Conservation (phyloP, 2,888 invertebrate species). For the Creontiades dilutus region DNA sequence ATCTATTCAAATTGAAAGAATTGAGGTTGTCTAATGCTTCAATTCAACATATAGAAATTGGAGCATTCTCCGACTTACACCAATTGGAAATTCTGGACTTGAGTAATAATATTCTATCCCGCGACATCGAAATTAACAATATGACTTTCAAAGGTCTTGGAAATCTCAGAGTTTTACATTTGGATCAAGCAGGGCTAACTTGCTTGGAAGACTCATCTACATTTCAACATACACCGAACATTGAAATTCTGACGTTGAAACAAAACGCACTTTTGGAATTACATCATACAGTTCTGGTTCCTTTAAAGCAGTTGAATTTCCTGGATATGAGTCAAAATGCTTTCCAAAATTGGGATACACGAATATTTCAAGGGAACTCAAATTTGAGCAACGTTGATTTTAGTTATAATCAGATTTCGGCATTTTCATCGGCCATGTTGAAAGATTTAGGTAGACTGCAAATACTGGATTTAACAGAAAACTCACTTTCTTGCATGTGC, state of each 20-base stretch:
- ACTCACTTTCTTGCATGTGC: constrained; percentile 81
- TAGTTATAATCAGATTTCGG: constrained; percentile 81
- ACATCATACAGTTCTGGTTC: constrained; percentile 80
- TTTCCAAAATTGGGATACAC: constrained; percentile 81
- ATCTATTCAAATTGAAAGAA: constrained; percentile 31
- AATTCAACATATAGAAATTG: constrained; percentile 50
- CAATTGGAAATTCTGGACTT: constrained; percentile 70
- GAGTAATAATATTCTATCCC: constrained; percentile 59
- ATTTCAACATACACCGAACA: constrained; percentile 79
- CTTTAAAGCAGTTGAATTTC: constrained; percentile 79
- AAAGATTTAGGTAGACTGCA: constrained; percentile 80
- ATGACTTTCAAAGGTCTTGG: constrained; percentile 59
- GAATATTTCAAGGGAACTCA: constrained; percentile 80
- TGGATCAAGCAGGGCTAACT: constrained; percentile 57
- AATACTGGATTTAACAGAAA: constrained; percentile 80
- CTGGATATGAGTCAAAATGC: constrained; percentile 81
- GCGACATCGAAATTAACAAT: not conserved
- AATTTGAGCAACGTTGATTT: constrained; percentile 79
- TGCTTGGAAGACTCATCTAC: constrained; percentile 79
- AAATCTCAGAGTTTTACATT: constrained; percentile 54
- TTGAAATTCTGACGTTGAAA: constrained; percentile 81
- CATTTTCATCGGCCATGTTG: constrained; percentile 81
- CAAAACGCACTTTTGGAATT: constrained; percentile 81
- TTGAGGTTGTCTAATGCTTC: constrained; percentile 68
- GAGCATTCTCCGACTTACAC: constrained; percentile 61